Evolutionary conservation across 2,797 vertebrate genomes (phyloP).

Genomic region (Allobates femoralis): DNA sequence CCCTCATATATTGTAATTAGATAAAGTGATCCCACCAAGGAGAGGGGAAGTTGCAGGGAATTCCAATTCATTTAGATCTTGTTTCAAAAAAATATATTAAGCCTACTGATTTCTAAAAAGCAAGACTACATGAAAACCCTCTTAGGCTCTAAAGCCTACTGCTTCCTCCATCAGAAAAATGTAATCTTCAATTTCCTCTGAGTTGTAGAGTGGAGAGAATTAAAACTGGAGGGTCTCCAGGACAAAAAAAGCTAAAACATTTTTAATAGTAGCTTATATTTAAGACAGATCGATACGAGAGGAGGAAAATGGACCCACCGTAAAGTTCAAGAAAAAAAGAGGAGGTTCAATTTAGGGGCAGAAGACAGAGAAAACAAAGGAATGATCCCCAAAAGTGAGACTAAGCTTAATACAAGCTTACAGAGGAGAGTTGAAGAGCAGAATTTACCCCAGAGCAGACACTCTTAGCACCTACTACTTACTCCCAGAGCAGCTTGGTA

Average conservation of each 20-base stretch:
- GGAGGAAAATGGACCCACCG: background rate
- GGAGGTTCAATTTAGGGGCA: background rate
- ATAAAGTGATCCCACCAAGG: background rate
- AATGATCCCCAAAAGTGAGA: background rate
- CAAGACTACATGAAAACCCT: conserved; percentile 24
- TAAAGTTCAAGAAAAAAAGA: background rate
- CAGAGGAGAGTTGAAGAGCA: background rate
- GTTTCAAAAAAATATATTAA: conserved; percentile 28
- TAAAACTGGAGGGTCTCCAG: background rate
- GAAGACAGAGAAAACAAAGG: background rate
- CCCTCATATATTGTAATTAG: background rate
- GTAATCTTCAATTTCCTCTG: conserved; percentile 10
- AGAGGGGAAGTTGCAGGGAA: background rate
- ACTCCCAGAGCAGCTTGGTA: conserved; percentile 83
- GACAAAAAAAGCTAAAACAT: background rate
- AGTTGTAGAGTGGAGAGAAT: background rate
- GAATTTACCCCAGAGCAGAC: background rate
- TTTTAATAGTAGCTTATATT: background rate
- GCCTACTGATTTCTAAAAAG: background rate
- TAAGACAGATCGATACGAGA: background rate
- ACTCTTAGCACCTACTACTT: conserved; percentile 67
- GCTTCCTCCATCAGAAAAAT: conserved; percentile 15
- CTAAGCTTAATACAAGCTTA: background rate
- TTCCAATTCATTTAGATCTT: conserved; percentile 1
- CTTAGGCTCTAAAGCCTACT: conserved; percentile 24